These are phyloP conservation scores for Anarrhichthys ocellatus DNA, from an alignment of 2,113 vertebrate species.

Conservation along the genomic window DNA sequence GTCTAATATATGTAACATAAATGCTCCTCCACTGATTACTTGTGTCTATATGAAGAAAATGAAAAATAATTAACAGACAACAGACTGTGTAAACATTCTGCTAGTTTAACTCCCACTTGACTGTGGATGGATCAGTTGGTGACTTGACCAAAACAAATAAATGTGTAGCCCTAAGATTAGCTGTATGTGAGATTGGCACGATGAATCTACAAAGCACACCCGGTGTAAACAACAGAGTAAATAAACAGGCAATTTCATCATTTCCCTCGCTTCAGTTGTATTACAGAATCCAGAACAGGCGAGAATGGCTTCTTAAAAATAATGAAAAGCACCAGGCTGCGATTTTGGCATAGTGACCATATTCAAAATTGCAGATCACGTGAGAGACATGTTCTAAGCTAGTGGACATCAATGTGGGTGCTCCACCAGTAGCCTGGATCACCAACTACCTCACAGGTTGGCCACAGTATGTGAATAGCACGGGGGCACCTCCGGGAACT, in stretches of 20 bases:
- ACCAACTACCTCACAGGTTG: not conserved
- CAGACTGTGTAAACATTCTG: constrained; percentile 11
- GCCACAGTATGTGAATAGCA: not conserved
- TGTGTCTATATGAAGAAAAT: not conserved
- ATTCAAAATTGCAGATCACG: not conserved
- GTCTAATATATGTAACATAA: not conserved
- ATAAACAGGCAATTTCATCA: not conserved
- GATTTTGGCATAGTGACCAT: not conserved
- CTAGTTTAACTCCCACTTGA: not conserved
- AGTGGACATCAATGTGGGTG: too few species aligned
- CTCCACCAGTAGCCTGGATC: not conserved
- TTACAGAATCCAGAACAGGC: not conserved
- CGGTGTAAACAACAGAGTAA: not conserved
- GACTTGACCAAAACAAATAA: constrained; percentile 23
- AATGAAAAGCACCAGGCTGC: not conserved
- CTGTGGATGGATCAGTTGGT: constrained; percentile 4
- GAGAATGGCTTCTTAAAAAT: not conserved
- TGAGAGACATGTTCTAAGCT: not conserved
- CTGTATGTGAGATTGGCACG: not conserved
- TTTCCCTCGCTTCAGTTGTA: not conserved
- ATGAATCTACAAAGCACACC: not conserved
- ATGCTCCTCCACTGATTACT: not conserved
- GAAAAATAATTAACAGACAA: not conserved
- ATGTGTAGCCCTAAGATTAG: constrained; percentile 13
- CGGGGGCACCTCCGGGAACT: not conserved